Conservation (phyloP, 92 coral and sea anemone genomes). For the Hydrozoanthus gracilis region DNA sequence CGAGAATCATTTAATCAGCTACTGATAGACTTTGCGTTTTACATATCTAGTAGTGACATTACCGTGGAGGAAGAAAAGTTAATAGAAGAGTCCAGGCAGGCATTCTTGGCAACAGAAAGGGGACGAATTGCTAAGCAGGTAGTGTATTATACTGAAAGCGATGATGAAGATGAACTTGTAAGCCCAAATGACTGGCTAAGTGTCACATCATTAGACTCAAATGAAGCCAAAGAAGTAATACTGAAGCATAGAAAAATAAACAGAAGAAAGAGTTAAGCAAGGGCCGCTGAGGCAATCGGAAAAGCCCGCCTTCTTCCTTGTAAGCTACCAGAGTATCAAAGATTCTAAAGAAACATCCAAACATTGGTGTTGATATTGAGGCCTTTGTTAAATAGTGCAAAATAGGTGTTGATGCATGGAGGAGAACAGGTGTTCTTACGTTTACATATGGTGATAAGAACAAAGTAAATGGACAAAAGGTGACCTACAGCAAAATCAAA, state of each 20-base stretch:
- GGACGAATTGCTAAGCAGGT: conserved; percentile 21
- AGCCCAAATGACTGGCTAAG: conserved; percentile 63
- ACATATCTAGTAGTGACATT: conserved; percentile 59
- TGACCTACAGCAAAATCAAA: conserved; percentile 53
- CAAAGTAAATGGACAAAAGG: conserved; percentile 31
- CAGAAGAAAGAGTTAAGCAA: conserved; percentile 29
- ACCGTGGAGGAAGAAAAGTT: conserved; percentile 53
- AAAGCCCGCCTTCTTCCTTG: conserved; percentile 59
- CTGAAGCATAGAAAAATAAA: conserved; percentile 61
- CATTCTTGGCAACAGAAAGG: conserved; percentile 53
- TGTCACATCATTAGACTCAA: conserved; percentile 42
- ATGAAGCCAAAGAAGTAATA: conserved; percentile 65
- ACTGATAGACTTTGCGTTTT: conserved; percentile 60
- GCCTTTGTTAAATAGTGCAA: conserved; percentile 62
- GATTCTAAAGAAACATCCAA: conserved; percentile 57
- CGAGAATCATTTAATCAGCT: conserved; percentile 53
- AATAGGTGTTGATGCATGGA: conserved; percentile 75
- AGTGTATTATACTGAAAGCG: conserved; percentile 54
- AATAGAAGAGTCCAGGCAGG: conserved; percentile 67
- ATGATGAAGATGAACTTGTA: conserved; percentile 55
- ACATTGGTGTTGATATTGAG: conserved; percentile 72
- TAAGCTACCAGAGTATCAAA: conserved; percentile 59
- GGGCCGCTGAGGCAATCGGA: conserved; percentile 50
- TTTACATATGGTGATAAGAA: conserved; percentile 45
- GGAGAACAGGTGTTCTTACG: conserved; percentile 70